Evolutionary conservation across 2,113 vertebrate genomes (phyloP).

Genomic region (Drymodes brunneopygia): DNA sequence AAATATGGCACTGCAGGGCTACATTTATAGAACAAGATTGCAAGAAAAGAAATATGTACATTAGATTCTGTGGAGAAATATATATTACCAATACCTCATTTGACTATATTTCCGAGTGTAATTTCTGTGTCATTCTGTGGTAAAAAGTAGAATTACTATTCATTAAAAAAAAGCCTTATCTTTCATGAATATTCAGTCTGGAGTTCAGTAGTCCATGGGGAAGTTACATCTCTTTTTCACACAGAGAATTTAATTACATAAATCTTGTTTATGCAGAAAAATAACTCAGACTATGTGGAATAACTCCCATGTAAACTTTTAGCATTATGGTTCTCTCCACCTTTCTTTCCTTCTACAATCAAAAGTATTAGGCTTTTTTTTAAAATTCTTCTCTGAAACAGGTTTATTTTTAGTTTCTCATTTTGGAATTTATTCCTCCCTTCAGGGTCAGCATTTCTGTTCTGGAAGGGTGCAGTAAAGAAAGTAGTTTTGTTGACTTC

Average conservation of each 20-base stretch:
- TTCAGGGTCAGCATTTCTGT: background rate
- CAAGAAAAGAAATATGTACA: background rate
- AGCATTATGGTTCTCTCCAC: background rate
- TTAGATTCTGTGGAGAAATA: background rate
- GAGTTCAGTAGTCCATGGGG: background rate
- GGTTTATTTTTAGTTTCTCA: background rate
- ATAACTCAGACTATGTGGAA: background rate
- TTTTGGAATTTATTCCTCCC: background rate
- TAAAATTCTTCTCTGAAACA: background rate
- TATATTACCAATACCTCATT: background rate
- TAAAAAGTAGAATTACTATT: background rate
- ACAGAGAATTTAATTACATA: conserved; percentile 4
- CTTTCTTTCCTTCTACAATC: background rate
- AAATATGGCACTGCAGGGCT: background rate
- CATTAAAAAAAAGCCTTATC: background rate
- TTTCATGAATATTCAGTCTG: background rate
- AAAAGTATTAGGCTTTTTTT: background rate
- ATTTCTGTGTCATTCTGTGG: background rate
- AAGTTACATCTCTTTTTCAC: background rate
- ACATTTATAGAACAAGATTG: background rate
- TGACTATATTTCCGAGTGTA: background rate
- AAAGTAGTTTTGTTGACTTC: background rate
- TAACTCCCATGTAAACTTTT: background rate
- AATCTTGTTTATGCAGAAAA: background rate
- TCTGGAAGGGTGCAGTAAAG: background rate